Evolutionary conservation across 1,140 invertebrate genomes (phyloP).

Genomic region (Myzus persicae): DNA sequence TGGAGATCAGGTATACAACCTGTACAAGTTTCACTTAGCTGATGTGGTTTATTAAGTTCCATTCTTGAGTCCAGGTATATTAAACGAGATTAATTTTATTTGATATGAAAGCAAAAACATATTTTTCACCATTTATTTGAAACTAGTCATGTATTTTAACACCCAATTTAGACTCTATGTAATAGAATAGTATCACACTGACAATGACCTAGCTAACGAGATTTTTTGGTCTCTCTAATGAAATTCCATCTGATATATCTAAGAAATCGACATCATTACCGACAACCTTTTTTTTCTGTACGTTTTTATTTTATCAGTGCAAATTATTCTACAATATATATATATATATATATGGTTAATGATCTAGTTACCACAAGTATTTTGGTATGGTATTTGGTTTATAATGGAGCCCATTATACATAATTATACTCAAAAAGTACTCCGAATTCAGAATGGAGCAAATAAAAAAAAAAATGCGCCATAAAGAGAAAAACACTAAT

Average conservation of each 20-base stretch:
- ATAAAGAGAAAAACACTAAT: not conserved
- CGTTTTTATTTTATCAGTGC: not conserved
- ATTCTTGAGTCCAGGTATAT: too few species aligned
- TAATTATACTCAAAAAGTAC: not conserved
- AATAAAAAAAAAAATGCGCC: not conserved
- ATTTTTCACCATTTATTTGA: not conserved
- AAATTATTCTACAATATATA: not conserved
- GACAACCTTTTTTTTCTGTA: too few species aligned
- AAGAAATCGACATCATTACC: not conserved
- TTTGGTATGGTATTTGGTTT: not conserved
- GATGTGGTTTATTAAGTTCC: too few species aligned
- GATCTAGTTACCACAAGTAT: not conserved
- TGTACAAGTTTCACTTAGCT: too few species aligned
- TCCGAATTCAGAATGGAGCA: not conserved
- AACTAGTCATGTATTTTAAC: not conserved
- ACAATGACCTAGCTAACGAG: not conserved
- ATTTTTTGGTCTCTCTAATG: not conserved
- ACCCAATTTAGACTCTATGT: not conserved
- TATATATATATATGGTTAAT: not conserved
- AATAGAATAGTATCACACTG: not conserved
- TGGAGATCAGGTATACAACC: too few species aligned
- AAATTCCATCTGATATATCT: not conserved
- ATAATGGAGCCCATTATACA: not conserved
- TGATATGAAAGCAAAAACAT: not conserved
- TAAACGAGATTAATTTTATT: not conserved